Evolutionary conservation across 2,113 vertebrate genomes (phyloP).

Genomic region (Percopsis transmontana): DNA sequence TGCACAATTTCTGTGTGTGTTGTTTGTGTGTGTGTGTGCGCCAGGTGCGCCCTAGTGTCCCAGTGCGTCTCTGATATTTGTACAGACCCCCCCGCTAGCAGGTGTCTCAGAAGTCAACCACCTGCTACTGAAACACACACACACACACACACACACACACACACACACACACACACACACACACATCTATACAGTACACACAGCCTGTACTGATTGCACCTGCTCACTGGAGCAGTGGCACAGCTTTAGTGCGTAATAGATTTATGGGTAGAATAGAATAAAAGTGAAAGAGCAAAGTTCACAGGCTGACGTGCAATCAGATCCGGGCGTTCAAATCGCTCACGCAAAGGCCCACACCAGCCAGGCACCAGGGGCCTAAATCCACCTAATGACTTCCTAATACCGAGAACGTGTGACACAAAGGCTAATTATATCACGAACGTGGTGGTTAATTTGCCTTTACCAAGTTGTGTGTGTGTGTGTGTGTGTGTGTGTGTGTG

Average conservation of each 20-base stretch:
- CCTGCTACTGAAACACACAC: constrained; percentile 63
- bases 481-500: constrained; percentile 38
- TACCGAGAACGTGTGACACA: constrained; percentile 78
- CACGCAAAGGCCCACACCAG: constrained; percentile 49
- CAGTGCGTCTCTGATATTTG: constrained; percentile 69
- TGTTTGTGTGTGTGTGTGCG: constrained; percentile 55
- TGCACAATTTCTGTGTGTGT: constrained; percentile 42
- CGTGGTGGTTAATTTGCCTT: constrained; percentile 81
- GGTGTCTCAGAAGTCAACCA: constrained; percentile 76
- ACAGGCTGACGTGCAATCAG: constrained; percentile 46
- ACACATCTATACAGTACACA: neutral
- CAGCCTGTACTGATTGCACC: constrained; percentile 32
- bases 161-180: constrained; percentile 17
- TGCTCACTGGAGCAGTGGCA: constrained; percentile 52
- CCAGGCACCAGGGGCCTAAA: constrained; percentile 70
- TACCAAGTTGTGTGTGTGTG: constrained; percentile 68
- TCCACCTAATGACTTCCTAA: constrained; percentile 81
- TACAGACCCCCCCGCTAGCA: constrained; percentile 63
- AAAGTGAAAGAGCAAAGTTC: constrained; percentile 25
- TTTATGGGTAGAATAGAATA: constrained; percentile 20
- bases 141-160: constrained; percentile 20
- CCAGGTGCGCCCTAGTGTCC: constrained; percentile 63
- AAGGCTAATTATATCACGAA: constrained; percentile 83
- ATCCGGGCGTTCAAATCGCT: constrained; percentile 39
- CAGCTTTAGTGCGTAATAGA: constrained; percentile 23